Percentiles rank a stretch among this genome's conserved stretches.
Conservation (phyloP, 2,888 invertebrate genomes). For the Seira ritae region DNA sequence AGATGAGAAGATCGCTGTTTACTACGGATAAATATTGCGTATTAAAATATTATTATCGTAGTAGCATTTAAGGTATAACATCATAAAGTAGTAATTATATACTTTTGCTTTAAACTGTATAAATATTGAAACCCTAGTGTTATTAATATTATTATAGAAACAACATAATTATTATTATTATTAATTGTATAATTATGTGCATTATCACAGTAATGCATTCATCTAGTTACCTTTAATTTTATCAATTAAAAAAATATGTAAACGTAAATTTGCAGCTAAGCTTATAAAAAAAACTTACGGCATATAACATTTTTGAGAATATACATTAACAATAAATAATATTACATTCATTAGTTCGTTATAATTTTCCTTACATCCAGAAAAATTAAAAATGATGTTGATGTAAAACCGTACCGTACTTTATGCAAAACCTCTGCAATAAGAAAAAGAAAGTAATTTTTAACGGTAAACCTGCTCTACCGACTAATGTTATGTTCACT, state of each 20-base stretch:
- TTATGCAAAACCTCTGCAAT: conserved; percentile 8
- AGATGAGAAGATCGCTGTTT: conserved; percentile 27
- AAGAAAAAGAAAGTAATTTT: conserved; percentile 1
- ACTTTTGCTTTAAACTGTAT: conserved; percentile 47
- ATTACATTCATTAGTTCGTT: conserved; percentile 34
- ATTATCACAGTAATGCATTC: conserved; percentile 65
- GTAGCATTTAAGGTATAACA: background rate
- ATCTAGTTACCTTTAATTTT: conserved; percentile 69
- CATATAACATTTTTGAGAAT: conserved; percentile 17
- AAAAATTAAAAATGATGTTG: conserved; percentile 24
- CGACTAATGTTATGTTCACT: conserved; percentile 56
- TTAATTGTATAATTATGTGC: conserved; percentile 35
- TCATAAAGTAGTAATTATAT: conserved; percentile 2
- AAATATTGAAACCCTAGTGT: conserved; percentile 15
- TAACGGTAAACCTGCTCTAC: conserved; percentile 33
- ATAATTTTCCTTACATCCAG: conserved; percentile 35
- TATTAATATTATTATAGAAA: conserved; percentile 19
- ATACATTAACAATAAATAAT: background rate
- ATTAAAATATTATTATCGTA: background rate
- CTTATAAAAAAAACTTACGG: conserved; percentile 37
- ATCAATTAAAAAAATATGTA: conserved; percentile 40
- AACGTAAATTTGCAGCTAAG: conserved; percentile 43
- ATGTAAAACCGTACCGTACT: conserved; percentile 39
- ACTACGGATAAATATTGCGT: conserved; percentile 13
- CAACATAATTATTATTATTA: conserved; percentile 23